Base-by-base conservation (phyloP, 2,888 invertebrate genomes). In the Pteria penguin region DNA sequence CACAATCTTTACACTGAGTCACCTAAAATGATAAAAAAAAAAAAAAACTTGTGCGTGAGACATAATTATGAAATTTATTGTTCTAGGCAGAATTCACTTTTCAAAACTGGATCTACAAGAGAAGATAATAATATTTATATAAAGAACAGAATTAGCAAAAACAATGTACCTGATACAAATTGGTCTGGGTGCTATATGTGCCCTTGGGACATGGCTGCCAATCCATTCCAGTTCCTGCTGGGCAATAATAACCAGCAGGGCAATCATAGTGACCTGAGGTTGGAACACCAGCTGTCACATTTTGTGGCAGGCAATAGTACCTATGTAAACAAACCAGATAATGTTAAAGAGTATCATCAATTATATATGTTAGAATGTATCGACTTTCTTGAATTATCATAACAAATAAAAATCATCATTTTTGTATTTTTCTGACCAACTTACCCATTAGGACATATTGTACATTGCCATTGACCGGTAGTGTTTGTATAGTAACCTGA, bases 181-280 rank as follows among this genome's bases (percentile, higher is more conserved):
- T 88, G 4, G 82, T 82, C 69, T 86, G 86, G 8, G 80, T 80
- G 76, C 90, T 89, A 86, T 86, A 91, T 1, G 91, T 91, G 31
- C 91, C 91, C 60, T 79, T 84, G 0, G 91, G 90, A 78, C 91
- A 91, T 1, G 88, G 84, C 70, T 80, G 69, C 88, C 87, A 88
- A 84, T 90, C 82, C 24, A 88, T 80, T 0, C 89, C 90, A 2
- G 91, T 91, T 26, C 90, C 90, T 31, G 80, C 80, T 2, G 90
- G 87, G 72, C 91, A 91, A 77, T 89, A 91, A 82, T 87, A 89
- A 2, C 91, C 91, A 2, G 78, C 82, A 2, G 90, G 89, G 81
- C 91, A 91, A 82, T 90, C 88, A 76, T 85, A 88, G 75, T 89
- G 83, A 4, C 90, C 90, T 22, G 89, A 87, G 11, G 68, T 76